Evolutionary conservation across 2,113 vertebrate genomes (phyloP), one percentile per base, ranked within the genome.

Genomic region (Terrapene triunguis): DNA sequence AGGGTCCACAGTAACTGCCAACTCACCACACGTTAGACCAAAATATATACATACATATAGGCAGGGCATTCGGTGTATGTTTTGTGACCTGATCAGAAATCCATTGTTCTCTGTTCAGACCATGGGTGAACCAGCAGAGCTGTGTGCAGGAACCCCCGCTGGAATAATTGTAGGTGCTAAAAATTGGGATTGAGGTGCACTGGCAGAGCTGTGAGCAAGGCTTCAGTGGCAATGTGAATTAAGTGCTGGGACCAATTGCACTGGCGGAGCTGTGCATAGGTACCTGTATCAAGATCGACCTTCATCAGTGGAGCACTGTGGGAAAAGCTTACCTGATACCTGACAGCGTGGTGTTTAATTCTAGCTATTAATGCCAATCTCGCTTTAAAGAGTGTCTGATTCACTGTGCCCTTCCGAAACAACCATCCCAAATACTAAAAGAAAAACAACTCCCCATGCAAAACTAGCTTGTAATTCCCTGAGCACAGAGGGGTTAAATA

Each of bases 391-490:
- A 10, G 17, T 19, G 17, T 69, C 65, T 17, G 5, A 42, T 76
- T 76, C 42, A 76, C 19, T 9, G n/a, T n/a, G 35, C 65, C 35
- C 65, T 76, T 76, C 72, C 42, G 27, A 44, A 76, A 44, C 11
- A 27, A 42, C 72, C 42, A 44, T 27, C 42, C 72, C 19, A 76
- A 44, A 76, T 44, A 44, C 24, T 76, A 14, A 76, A 76, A 42
- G 72, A 57, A 53, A 82, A 3, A 8, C 2, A 62, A 16, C 10
- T 86, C 4, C 0, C n/a, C 2, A 2, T 22, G 79, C 38, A 78
- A 0, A 0, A 25, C 21, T 12, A 76, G 38, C 81, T 17, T 9
- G 12, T n/a, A 9, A 55, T 44, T 57, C 48, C 0, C 3, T 1
- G 38, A 92, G 79, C 72, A n/a, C 53, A 3, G 21, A 51, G 80